Conservation (phyloP, 2,888 invertebrate genomes). For the Agonopterix heracliana region DNA sequence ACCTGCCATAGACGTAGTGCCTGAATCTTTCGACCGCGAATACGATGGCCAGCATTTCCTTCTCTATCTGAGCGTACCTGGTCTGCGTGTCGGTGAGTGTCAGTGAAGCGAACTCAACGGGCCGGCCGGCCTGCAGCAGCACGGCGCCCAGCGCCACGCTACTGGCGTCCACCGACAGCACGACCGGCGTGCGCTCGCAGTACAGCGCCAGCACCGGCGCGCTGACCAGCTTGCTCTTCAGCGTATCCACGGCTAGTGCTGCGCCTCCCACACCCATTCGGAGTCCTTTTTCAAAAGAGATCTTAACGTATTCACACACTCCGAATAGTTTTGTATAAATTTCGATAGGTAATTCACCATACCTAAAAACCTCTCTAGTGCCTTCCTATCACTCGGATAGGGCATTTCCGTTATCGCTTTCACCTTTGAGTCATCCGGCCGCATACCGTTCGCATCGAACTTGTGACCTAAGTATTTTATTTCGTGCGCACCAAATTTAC, state of each 20-base stretch:
- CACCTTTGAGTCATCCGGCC: slow-evolving; percentile 11
- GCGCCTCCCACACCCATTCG: slow-evolving; percentile 6
- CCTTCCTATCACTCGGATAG: slow-evolving; percentile 6
- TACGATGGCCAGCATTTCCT: no score
- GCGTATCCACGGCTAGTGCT: slow-evolving; percentile 2
- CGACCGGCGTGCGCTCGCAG: slow-evolving; percentile 2
- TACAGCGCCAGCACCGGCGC: slow-evolving; percentile 8
- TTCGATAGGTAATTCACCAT: slow-evolving; percentile 14
- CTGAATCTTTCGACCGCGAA: no score
- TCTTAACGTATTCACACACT: slow-evolving; percentile 2
- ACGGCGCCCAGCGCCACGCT: slow-evolving; percentile 17
- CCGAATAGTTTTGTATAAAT: slow-evolving; percentile 14
- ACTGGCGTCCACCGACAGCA: slow-evolving; percentile 11
- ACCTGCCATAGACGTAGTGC: no score
- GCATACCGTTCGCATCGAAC: slow-evolving; percentile 15
- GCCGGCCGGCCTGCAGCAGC: slow-evolving; percentile 16
- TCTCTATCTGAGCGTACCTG: no score
- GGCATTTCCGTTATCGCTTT: slow-evolving; percentile 12
- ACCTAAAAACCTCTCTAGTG: slow-evolving; percentile 11
- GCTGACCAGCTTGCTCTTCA: slow-evolving; percentile 2
- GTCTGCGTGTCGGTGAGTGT: no score
- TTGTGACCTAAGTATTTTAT: slow-evolving; percentile 17
- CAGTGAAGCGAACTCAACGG: no score
- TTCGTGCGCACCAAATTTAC: slow-evolving; percentile 7
- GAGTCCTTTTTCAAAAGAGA: no score